These are phyloP conservation scores for Micropoecilia bifurca DNA, from an alignment of 2,797 vertebrate species.

Conservation along the genomic window DNA sequence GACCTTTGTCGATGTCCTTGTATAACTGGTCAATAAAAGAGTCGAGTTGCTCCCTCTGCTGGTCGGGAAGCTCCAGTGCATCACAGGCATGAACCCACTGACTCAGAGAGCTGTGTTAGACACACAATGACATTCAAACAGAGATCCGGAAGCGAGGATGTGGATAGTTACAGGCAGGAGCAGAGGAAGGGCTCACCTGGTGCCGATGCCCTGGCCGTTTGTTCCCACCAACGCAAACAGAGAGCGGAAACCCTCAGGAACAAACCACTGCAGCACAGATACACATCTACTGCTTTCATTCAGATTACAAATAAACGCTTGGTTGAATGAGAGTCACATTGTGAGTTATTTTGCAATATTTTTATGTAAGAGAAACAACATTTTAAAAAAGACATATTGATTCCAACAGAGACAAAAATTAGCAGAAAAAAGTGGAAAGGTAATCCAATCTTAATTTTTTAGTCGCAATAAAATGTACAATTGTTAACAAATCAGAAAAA, in stretches of 20 bases:
- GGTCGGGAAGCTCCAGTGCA: slow-evolving; percentile 87
- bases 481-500: slow-evolving; percentile 4
- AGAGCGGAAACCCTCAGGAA: slow-evolving; percentile 92
- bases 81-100: slow-evolving; percentile 98
- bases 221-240: slow-evolving; percentile 96
- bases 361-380: background rate
- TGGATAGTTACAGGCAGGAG: background rate
- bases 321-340: background rate
- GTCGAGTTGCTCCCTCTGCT: slow-evolving; percentile 93
- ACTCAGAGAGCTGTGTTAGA: slow-evolving; percentile 89
- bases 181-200: slow-evolving; percentile 82
- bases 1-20: slow-evolving; percentile 99
- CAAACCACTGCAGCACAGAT: slow-evolving; percentile 90
- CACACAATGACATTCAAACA: background rate
- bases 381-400: background rate
- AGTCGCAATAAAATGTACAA: background rate
- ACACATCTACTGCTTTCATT: slow-evolving; percentile 7
- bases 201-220: slow-evolving; percentile 98
- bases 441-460: background rate
- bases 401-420: background rate
- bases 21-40: slow-evolving; percentile 96
- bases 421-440: background rate
- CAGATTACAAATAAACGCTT: background rate
- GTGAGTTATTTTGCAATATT: background rate
- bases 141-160: background rate